Conservation (phyloP, 2,888 invertebrate species). For the Trachelus troglodyta region DNA sequence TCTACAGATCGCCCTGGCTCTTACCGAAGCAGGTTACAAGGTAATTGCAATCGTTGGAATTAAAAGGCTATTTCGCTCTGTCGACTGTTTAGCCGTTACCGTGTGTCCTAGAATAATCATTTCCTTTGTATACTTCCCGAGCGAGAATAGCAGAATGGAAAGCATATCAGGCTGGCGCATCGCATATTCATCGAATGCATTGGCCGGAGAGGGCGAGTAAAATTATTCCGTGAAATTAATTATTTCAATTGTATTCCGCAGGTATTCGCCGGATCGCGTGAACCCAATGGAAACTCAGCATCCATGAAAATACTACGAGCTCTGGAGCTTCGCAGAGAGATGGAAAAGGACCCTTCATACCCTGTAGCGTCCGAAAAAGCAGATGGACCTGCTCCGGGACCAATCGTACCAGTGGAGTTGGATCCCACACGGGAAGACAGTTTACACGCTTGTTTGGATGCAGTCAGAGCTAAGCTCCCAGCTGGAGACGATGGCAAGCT, state of each 20-base stretch:
- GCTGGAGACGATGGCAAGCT: slow-evolving; percentile 82
- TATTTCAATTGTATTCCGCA: slow-evolving; percentile 24
- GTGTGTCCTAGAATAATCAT: neutral
- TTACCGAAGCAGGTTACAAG: slow-evolving; percentile 59
- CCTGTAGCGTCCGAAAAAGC: slow-evolving; percentile 51
- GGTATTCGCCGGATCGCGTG: slow-evolving; percentile 80
- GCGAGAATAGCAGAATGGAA: neutral
- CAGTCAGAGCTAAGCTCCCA: slow-evolving; percentile 82
- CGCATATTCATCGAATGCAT: neutral
- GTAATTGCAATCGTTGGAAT: slow-evolving; percentile 31
- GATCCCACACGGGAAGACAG: slow-evolving; percentile 84
- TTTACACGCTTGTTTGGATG: slow-evolving; percentile 81
- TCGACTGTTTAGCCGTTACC: neutral
- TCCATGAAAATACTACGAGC: slow-evolving; percentile 73
- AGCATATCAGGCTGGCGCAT: neutral
- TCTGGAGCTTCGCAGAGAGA: slow-evolving; percentile 71
- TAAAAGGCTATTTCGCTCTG: neutral
- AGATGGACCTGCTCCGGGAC: slow-evolving; percentile 66
- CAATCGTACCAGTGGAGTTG: slow-evolving; percentile 78
- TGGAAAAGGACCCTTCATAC: slow-evolving; percentile 62
- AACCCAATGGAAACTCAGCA: slow-evolving; percentile 69
- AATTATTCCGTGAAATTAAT: slow-evolving; percentile 6
- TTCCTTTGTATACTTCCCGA: neutral
- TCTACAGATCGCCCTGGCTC: slow-evolving; percentile 72
- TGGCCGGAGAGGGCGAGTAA: neutral